Percentiles rank a stretch among this genome's conserved stretches.
phyloP scores from a whole-genome alignment of 2,888 invertebrate genomes.

The Endomychus coccineus region DNA sequence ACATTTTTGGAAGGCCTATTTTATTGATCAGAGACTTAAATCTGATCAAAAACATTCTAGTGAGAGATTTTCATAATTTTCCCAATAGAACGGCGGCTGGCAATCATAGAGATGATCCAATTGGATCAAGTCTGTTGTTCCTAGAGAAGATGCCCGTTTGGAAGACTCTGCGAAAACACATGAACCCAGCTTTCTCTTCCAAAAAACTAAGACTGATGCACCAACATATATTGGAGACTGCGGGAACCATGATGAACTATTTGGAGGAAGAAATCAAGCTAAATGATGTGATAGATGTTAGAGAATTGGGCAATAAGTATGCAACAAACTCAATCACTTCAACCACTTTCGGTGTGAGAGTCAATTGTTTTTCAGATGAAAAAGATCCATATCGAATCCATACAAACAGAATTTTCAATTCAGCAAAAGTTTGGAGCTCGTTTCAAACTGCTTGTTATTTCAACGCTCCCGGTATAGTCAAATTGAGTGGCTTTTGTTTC shows the following conservation, averaged over 20 bases:
- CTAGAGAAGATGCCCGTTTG: slow-evolving; percentile 44
- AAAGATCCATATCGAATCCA: slow-evolving; percentile 17
- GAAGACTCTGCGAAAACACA: slow-evolving; percentile 45
- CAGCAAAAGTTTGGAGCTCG: slow-evolving; percentile 5
- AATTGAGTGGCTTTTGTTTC: slow-evolving; percentile 17
- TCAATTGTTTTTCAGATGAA: slow-evolving; percentile 20
- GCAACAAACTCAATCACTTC: slow-evolving; percentile 20
- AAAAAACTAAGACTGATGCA: slow-evolving; percentile 48
- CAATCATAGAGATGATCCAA: no score
- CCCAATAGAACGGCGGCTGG: slow-evolving; percentile 41
- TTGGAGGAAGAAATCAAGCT: neutral
- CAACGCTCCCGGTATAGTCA: slow-evolving; percentile 16
- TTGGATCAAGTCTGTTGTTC: slow-evolving; percentile 39
- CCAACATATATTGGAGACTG: slow-evolving; percentile 40
- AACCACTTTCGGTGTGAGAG: slow-evolving; percentile 20
- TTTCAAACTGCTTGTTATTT: slow-evolving; percentile 15
- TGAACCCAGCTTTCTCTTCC: slow-evolving; percentile 47
- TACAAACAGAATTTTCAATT: slow-evolving; percentile 15
- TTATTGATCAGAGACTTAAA: slow-evolving; percentile 42
- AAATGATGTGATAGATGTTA: slow-evolving; percentile 12
- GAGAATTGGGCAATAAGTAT: slow-evolving; percentile 16
- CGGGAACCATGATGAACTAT: slow-evolving; percentile 27
- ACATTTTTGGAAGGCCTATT: slow-evolving; percentile 42
- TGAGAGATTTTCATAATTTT: slow-evolving; percentile 44
- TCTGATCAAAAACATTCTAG: slow-evolving; percentile 40